Percentiles rank a stretch among this genome's conserved stretches.
Conservation (phyloP, 2,888 invertebrate genomes). For the Drosophila putrida region DNA sequence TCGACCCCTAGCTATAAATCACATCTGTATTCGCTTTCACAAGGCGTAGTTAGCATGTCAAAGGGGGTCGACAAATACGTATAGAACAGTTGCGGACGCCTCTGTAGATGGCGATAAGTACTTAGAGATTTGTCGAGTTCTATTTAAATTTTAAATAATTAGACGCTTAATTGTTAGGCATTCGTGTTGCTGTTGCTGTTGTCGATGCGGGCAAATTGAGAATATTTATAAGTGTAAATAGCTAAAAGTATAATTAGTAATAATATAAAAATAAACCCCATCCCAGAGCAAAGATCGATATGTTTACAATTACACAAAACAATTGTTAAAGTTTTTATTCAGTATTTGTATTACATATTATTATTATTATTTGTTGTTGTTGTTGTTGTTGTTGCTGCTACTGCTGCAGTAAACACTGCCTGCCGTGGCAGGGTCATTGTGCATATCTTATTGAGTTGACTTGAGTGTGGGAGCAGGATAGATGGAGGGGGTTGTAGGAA, state of each 20-base stretch:
- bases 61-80: slow-evolving; percentile 8
- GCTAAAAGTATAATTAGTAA: background rate
- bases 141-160: background rate
- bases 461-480: background rate
- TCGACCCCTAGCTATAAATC: slow-evolving; percentile 19
- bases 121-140: background rate
- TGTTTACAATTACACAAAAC: slow-evolving; percentile 86
- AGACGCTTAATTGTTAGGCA: background rate
- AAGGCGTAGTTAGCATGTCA: slow-evolving; percentile 15
- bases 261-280: background rate
- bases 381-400: slow-evolving; percentile 34
- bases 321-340: slow-evolving; percentile 85
- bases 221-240: background rate
- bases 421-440: slow-evolving; percentile 19
- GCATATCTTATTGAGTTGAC: slow-evolving; percentile 30
- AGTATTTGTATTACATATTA: slow-evolving; percentile 81
- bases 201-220: background rate
- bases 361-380: slow-evolving; percentile 39
- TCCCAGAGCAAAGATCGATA: slow-evolving; percentile 2
- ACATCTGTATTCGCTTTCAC: slow-evolving; percentile 3
- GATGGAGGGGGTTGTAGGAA: background rate
- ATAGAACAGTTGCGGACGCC: background rate
- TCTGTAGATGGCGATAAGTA: slow-evolving; percentile 19
- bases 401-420: slow-evolving; percentile 28
- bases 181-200: background rate